These are phyloP conservation scores for Istiophorus platypterus DNA, from an alignment of 2,113 vertebrate genomes.

Conservation along the genomic window DNA sequence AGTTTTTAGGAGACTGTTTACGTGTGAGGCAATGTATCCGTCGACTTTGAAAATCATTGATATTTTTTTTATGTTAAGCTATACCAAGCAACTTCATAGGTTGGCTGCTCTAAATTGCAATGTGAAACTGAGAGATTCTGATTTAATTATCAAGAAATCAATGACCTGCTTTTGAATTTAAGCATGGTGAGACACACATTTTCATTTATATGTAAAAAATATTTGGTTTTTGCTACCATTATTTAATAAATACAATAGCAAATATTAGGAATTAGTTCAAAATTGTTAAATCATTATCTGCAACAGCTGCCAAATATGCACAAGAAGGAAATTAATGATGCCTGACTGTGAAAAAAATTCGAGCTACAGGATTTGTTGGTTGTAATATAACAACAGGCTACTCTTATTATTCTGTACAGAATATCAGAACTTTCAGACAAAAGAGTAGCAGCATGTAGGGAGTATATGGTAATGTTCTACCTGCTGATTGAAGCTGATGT, in stretches of 20 bases:
- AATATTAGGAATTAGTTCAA: background rate
- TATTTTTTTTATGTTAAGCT: background rate
- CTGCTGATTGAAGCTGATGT: conserved; percentile 77
- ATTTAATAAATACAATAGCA: background rate
- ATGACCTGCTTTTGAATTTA: background rate
- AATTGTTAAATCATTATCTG: background rate
- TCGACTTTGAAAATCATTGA: background rate
- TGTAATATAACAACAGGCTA: conserved; percentile 32
- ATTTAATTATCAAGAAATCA: background rate
- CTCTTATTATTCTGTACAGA: conserved; percentile 17
- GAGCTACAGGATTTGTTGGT: background rate
- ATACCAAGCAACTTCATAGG: background rate
- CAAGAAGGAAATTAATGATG: conserved; percentile 12
- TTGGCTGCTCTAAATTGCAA: background rate
- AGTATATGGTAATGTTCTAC: conserved; percentile 53
- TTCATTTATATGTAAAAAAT: background rate
- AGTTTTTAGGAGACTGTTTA: background rate
- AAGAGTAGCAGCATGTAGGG: conserved; percentile 41
- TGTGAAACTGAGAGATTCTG: background rate
- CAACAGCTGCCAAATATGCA: conserved; percentile 1
- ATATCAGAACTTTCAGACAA: conserved; percentile 49
- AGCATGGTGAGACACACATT: background rate
- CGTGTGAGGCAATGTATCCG: background rate
- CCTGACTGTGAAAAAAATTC: conserved; percentile 11
- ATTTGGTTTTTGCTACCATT: background rate